A percentile compares a stretch with the other conserved stretches of the same genome.
Evolutionary conservation across 2,113 vertebrate genomes (phyloP).

Genomic region (Cyanistes caeruleus): DNA sequence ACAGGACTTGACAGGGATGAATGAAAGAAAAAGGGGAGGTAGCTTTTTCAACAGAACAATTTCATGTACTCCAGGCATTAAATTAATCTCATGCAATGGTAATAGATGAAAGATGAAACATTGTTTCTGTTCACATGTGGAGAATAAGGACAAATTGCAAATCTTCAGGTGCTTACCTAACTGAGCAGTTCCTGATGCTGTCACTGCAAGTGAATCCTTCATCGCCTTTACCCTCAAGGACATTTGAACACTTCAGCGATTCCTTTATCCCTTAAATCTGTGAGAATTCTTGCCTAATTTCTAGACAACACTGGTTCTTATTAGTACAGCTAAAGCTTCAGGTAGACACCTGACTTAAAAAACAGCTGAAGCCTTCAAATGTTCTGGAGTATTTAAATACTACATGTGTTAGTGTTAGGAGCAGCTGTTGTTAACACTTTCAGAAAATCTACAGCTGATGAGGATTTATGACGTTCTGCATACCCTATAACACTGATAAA

Average conservation of each 20-base stretch:
- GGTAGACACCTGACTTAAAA: background rate
- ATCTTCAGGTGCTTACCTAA: background rate
- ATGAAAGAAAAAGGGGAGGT: background rate
- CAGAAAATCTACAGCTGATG: background rate
- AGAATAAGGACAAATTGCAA: background rate
- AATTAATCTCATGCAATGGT: background rate
- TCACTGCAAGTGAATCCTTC: background rate
- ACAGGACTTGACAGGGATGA: background rate
- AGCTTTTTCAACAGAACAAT: background rate
- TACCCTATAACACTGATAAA: background rate
- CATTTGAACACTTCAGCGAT: background rate
- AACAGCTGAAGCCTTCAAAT: background rate
- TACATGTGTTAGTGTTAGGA: background rate
- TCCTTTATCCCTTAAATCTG: background rate
- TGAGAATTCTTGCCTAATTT: background rate
- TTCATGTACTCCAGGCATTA: background rate
- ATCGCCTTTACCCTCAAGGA: background rate
- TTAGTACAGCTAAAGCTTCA: background rate
- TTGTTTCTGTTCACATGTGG: background rate
- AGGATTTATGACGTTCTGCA: background rate
- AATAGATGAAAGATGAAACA: background rate
- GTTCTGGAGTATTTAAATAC: background rate
- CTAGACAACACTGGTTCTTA: background rate
- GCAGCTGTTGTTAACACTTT: background rate
- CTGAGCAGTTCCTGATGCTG: background rate